phyloP scores from a whole-genome alignment of 2,797 vertebrate species.

The Rhinatrema bivittatum region DNA sequence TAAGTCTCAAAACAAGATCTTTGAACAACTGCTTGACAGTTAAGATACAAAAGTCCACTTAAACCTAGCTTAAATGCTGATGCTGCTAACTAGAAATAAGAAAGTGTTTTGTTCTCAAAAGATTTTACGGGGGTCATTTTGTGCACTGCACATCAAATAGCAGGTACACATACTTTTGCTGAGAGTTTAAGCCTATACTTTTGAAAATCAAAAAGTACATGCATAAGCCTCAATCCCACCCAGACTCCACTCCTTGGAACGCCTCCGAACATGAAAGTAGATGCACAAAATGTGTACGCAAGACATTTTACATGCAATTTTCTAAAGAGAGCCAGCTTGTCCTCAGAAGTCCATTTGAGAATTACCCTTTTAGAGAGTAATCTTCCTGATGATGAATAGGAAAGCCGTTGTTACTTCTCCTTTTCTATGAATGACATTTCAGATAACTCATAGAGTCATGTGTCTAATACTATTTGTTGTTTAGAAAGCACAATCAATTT shows the following conservation, averaged over 20 bases:
- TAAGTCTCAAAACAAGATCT: constrained; percentile 12
- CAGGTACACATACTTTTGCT: too few species aligned
- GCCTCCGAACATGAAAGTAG: too few species aligned
- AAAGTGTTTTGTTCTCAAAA: background rate
- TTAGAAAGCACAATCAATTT: too few species aligned
- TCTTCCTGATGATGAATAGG: background rate
- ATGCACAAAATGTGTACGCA: too few species aligned
- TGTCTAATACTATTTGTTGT: background rate
- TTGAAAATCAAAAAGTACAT: too few species aligned
- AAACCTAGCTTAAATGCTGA: constrained; percentile 34
- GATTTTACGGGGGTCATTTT: background rate
- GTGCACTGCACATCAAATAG: too few species aligned
- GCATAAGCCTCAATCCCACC: too few species aligned
- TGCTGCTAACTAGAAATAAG: constrained; percentile 5
- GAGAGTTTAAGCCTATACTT: too few species aligned
- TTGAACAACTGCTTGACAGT: constrained; percentile 29
- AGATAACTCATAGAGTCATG: background rate
- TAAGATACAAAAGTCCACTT: constrained; percentile 20
- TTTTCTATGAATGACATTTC: too few species aligned
- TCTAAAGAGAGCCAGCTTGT: too few species aligned
- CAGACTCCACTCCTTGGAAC: too few species aligned
- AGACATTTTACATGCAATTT: constrained; percentile 1
- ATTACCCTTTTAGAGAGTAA: background rate
- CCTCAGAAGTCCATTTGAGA: too few species aligned
- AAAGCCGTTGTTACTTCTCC: background rate